phyloP scores from a whole-genome alignment of 2,888 invertebrate genomes.

The Hirtodrosophila histrioides region DNA sequence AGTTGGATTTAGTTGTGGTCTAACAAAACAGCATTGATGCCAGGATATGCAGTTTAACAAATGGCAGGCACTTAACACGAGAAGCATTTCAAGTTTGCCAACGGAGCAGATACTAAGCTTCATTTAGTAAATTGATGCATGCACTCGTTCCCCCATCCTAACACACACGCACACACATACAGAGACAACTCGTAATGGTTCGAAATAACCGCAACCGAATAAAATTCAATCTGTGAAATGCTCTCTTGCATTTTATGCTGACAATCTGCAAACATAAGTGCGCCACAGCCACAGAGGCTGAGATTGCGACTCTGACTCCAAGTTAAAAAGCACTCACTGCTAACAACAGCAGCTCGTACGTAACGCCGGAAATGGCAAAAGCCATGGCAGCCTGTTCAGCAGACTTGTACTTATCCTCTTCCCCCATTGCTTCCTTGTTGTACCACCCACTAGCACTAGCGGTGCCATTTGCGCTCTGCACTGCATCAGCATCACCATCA shows the following conservation, averaged over 20 bases:
- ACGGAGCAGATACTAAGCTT: conserved; percentile 54
- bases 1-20: background rate
- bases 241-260: conserved; percentile 69
- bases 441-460: conserved; percentile 8
- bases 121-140: conserved; percentile 70
- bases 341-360: conserved; percentile 46
- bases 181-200: conserved; percentile 46
- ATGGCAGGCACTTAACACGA: conserved; percentile 59
- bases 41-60: conserved; percentile 41
- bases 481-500: conserved; percentile 45
- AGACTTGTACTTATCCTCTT: conserved; percentile 10
- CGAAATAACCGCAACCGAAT: conserved; percentile 70
- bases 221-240: conserved; percentile 75
- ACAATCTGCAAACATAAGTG: conserved; percentile 74
- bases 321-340: conserved; percentile 73
- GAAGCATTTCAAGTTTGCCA: conserved; percentile 39
- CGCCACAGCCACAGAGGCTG: conserved; percentile 44
- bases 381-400: conserved; percentile 48
- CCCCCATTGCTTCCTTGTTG: background rate
- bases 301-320: conserved; percentile 20
- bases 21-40: conserved; percentile 50
- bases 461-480: conserved; percentile 52
- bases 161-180: background rate
- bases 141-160: conserved; percentile 22
- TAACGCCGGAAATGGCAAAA: conserved; percentile 69